These are phyloP conservation scores for Trichonephila inaurata DNA, from an alignment of 1,140 invertebrate genomes.

Conservation along the genomic window DNA sequence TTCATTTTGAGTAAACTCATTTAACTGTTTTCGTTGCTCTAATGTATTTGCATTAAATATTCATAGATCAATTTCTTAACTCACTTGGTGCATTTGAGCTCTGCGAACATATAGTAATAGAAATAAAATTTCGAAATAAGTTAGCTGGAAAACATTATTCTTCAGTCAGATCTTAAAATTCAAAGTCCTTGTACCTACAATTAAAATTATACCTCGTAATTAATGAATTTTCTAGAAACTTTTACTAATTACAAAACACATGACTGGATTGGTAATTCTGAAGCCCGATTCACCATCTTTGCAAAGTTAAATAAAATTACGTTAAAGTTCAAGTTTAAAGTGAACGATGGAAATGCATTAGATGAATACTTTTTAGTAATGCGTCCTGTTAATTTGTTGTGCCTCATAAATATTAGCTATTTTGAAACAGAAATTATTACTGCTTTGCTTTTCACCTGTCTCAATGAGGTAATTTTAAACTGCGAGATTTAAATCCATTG, in stretches of 20 bases:
- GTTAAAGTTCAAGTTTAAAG: not conserved
- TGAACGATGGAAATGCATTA: not conserved
- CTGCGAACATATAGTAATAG: too few relatives aligned
- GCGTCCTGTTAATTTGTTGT: not conserved
- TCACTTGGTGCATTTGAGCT: too few relatives aligned
- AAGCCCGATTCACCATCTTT: not conserved
- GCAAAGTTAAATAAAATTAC: not conserved
- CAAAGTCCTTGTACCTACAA: not conserved
- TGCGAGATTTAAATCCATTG: not conserved
- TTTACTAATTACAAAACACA: slow-evolving; percentile 1
- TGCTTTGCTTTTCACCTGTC: not conserved
- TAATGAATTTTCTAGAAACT: not conserved
- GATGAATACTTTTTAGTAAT: not conserved
- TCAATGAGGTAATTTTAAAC: not conserved
- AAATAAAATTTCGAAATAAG: too few relatives aligned
- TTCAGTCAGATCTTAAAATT: not conserved
- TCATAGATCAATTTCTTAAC: too few relatives aligned
- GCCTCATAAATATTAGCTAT: slow-evolving; percentile 6
- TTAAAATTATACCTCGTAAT: not conserved
- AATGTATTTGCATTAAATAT: too few relatives aligned
- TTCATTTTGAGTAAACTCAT: too few relatives aligned
- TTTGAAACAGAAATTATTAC: not conserved
- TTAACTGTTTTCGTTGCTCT: too few relatives aligned
- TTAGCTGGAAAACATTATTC: not conserved
- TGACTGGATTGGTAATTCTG: slow-evolving; percentile 17